These are phyloP conservation scores for Bathynomus jamesi DNA, from an alignment of 1,140 invertebrate species.

Conservation along the genomic window DNA sequence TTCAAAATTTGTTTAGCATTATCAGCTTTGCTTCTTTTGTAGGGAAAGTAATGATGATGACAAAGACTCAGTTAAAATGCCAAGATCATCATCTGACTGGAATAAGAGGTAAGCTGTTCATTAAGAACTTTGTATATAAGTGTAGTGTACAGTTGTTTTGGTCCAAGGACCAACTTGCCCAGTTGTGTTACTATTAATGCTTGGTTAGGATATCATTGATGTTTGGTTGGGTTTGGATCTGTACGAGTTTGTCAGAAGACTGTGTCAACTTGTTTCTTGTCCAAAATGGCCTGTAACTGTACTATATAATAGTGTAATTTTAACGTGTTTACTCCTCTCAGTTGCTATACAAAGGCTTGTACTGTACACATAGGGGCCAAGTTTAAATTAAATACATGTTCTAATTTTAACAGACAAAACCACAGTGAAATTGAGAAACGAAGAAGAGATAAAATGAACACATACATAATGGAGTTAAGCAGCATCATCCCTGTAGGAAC, in stretches of 20 bases:
- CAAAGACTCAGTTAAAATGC: neutral
- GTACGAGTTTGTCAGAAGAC: neutral
- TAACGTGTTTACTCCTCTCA: too few species aligned
- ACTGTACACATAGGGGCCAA: neutral
- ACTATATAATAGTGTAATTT: neutral
- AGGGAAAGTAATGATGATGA: neutral
- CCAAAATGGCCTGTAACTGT: neutral
- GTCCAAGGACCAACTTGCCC: neutral
- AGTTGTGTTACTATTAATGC: neutral
- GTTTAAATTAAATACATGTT: neutral
- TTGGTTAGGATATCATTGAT: neutral
- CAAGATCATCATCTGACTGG: neutral
- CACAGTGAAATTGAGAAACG: constrained; percentile 94
- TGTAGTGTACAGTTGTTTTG: too few species aligned
- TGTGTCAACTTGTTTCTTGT: neutral
- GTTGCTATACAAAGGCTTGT: too few species aligned
- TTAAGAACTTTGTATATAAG: neutral
- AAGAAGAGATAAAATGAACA: constrained; percentile 92
- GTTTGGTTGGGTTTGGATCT: neutral
- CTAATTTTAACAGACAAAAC: constrained; percentile 59
- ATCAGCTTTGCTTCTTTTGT: too few species aligned
- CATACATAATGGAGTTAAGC: constrained; percentile 82
- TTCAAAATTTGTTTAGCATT: too few species aligned
- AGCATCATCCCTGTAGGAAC: constrained; percentile 88
- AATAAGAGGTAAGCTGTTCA: neutral